Conservation (phyloP, 2,113 vertebrate species). For the Castor canadensis region DNA sequence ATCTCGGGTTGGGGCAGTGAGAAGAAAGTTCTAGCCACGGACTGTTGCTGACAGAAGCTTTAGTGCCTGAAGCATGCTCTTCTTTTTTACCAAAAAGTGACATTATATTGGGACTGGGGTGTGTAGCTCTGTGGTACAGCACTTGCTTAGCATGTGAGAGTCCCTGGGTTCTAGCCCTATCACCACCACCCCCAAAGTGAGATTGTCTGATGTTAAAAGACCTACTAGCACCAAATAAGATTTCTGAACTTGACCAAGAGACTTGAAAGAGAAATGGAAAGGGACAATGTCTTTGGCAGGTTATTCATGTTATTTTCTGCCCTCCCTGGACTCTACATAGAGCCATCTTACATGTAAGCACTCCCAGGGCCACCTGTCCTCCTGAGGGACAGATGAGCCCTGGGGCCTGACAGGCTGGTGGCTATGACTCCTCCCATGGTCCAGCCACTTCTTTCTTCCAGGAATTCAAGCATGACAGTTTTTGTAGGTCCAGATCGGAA, state of each 20-base stretch:
- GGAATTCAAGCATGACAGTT: background rate
- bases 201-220: background rate
- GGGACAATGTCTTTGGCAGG: background rate
- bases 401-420: fast-evolving
- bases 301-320: fast-evolving
- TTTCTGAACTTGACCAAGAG: background rate
- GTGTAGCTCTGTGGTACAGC: background rate
- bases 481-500: background rate
- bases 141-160: background rate
- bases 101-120: background rate
- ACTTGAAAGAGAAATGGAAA: background rate
- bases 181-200: background rate
- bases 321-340: background rate
- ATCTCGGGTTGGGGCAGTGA: background rate
- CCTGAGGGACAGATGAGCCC: background rate
- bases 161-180: background rate
- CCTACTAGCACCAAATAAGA: background rate
- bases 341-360: fast-evolving
- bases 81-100: background rate
- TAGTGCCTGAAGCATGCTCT: background rate
- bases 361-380: background rate
- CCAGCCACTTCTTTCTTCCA: background rate
- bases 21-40: background rate
- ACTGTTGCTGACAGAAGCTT: background rate
- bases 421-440: fast-evolving